Evolutionary conservation across 2,797 vertebrate genomes (phyloP), one percentile per base, ranked within the genome.

Genomic region (Peromyscus melanophrys): DNA sequence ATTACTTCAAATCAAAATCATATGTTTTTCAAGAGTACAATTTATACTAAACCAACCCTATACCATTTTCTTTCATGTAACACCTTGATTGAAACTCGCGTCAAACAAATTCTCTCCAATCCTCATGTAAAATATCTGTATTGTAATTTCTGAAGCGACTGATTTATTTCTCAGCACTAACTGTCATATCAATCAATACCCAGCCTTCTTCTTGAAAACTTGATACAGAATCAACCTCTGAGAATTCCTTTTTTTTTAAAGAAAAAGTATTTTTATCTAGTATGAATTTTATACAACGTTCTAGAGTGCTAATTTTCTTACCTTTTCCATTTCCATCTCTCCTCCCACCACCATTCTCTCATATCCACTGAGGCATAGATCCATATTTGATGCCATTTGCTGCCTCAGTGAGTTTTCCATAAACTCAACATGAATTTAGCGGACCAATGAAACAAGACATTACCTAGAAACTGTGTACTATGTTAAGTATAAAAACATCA

Each of bases 1-100:
- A 59, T 89, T 59, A 86, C 69, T 13, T 77, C 59, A n/a, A 95
- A 96, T 82, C 59, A 59, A 90, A 84, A 65, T 88, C 27, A 85
- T 46, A 67, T 57, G 17, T 40, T 92, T 77, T 67, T 94, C 5
- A 91, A 87, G 27, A 73, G 6, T 34, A 81, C 77, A 83, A 83
- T 13, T 61, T 34, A 84, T 29, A 57, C 2, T n/a, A 37, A 52
- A 55, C 67, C 61, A 92, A 52, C 1, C 21, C 94, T 88, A 55
- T 0, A 93, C 49, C 17, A 49, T 57, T 97, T 91, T 85, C 67
- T 94, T 78, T 80, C 69, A 59, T 40, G 43, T 46, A 80, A 92
- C 27, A n/a, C 43, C 63, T 73, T 95, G 67, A 92, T 29, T 92
- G 76, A 85, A 90, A 84, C 10, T 90, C 27, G 52, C 77, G 75